phyloP scores from a whole-genome alignment of 2,113 vertebrate species.

The Rhea pennata region DNA sequence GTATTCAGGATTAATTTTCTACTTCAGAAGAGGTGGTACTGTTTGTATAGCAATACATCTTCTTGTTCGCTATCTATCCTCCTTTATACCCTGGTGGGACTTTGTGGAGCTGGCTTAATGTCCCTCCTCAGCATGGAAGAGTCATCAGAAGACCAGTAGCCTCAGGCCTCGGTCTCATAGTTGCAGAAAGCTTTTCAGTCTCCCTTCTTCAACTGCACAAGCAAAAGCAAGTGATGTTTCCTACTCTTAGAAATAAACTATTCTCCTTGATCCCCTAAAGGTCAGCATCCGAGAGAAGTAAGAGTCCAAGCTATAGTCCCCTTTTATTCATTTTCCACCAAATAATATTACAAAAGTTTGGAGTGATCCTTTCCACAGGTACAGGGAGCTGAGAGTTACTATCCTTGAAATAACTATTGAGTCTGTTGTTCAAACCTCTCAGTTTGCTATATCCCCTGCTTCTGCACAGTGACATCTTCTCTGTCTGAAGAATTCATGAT shows the following conservation, averaged over 20 bases:
- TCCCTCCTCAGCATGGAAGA: neutral
- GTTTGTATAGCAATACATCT: conserved; percentile 7
- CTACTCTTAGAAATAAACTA: neutral
- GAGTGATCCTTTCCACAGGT: neutral
- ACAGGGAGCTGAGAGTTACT: neutral
- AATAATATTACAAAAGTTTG: neutral
- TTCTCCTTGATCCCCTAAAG: neutral
- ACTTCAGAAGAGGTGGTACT: conserved; percentile 40
- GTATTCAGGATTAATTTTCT: conserved; percentile 36
- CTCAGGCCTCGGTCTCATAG: neutral
- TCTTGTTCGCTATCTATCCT: neutral
- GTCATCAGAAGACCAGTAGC: neutral
- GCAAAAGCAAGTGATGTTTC: neutral
- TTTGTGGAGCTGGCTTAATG: neutral
- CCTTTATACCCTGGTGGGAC: neutral
- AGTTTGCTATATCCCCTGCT: neutral
- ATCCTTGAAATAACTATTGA: neutral
- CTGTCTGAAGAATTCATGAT: neutral
- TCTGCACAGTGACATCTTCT: neutral
- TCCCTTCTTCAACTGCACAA: neutral
- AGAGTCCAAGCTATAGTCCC: neutral
- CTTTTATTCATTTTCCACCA: neutral
- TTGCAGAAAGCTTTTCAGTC: neutral
- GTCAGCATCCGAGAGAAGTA: neutral
- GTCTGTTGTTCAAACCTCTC: neutral